Conservation (phyloP, 2,797 vertebrate species). For the Neostethus bicornis region DNA sequence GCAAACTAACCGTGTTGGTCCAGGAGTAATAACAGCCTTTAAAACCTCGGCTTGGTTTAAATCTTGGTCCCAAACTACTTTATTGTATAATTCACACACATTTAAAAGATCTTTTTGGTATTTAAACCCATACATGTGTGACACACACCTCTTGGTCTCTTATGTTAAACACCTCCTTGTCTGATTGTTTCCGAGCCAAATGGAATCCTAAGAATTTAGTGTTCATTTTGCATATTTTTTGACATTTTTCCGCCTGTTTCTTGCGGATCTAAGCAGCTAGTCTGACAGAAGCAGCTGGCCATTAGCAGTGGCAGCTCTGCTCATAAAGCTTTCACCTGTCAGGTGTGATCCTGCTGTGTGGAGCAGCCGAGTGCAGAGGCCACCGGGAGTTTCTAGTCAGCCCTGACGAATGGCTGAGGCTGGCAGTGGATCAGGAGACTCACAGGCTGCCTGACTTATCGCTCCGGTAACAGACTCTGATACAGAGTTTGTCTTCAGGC, state of each 20-base stretch:
- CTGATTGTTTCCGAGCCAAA: conserved; percentile 5
- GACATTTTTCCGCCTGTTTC: conserved; percentile 33
- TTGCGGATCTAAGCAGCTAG: conserved; percentile 23
- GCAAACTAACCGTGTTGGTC: too few species aligned
- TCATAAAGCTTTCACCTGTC: conserved; percentile 72
- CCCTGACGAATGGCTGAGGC: conserved; percentile 72
- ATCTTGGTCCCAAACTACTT: too few species aligned
- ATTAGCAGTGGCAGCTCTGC: conserved; percentile 51
- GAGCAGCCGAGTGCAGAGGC: conserved; percentile 58
- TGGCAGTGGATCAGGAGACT: conserved; percentile 73
- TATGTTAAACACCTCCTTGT: background rate
- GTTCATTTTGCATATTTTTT: conserved; percentile 21
- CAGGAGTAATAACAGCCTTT: too few species aligned
- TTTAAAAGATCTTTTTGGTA: background rate
- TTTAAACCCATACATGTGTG: background rate
- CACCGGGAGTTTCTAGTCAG: conserved; percentile 71
- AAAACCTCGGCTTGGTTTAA: too few species aligned
- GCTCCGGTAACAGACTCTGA: conserved; percentile 69
- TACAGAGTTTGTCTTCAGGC: conserved; percentile 66
- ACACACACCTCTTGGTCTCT: background rate
- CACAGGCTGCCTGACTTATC: conserved; percentile 71
- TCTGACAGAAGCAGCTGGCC: conserved; percentile 43
- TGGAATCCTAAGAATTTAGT: background rate
- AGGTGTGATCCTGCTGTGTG: conserved; percentile 47
- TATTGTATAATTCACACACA: background rate